phyloP scores from a whole-genome alignment of 2,888 invertebrate genomes.

The Elegia similella region DNA sequence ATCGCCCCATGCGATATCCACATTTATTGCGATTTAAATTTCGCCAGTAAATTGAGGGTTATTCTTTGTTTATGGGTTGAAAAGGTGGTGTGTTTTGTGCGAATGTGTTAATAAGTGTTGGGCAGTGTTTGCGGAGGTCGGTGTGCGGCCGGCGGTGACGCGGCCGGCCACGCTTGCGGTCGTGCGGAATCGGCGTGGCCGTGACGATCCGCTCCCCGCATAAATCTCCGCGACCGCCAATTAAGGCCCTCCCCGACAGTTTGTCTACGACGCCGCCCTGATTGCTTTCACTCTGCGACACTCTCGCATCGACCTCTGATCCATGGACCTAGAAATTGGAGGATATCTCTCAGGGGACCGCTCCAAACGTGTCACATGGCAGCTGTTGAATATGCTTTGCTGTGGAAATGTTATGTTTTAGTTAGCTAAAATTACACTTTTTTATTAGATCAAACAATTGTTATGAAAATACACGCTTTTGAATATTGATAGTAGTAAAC shows the following conservation, averaged over 20 bases:
- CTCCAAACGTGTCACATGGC: conserved; percentile 6
- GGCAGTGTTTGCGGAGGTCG: conserved; percentile 38
- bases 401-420: neutral
- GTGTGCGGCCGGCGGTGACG: conserved; percentile 30
- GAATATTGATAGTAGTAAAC: too few species aligned
- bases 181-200: conserved; percentile 52
- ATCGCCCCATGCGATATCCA: conserved; percentile 6
- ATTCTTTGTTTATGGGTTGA: neutral
- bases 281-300: conserved; percentile 73
- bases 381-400: neutral
- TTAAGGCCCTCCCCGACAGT: conserved; percentile 79
- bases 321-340: conserved; percentile 35
- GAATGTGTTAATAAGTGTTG: conserved; percentile 40
- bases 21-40: conserved; percentile 5
- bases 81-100: conserved; percentile 14
- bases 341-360: conserved; percentile 19
- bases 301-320: conserved; percentile 38
- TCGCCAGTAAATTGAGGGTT: neutral
- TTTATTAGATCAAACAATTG: too few species aligned
- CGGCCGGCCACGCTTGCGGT: conserved; percentile 43
- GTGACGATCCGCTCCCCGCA: conserved; percentile 73
- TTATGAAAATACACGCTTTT: too few species aligned
- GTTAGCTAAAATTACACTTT: neutral
- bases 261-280: conserved; percentile 79
- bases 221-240: conserved; percentile 81